Evolutionary conservation across 2,888 invertebrate species (phyloP).

Genomic region (Alcis repandata): DNA sequence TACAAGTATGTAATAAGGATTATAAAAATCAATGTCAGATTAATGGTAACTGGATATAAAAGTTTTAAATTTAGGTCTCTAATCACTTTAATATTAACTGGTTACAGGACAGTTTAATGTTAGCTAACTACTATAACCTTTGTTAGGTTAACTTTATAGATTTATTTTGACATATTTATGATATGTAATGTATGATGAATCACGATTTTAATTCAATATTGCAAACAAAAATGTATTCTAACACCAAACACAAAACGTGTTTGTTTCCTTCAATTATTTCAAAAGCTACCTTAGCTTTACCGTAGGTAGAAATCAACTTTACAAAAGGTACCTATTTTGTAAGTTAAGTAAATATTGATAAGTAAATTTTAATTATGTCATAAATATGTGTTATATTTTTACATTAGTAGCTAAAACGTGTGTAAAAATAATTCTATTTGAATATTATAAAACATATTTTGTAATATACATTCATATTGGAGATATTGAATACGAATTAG

Average conservation of each 20-base stretch:
- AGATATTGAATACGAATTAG: neutral
- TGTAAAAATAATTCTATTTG: neutral
- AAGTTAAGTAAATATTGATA: neutral
- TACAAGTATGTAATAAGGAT: neutral
- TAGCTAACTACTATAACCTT: too few species aligned
- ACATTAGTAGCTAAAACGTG: neutral
- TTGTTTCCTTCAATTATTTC: neutral
- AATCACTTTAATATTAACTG: too few species aligned
- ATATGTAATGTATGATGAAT: too few species aligned
- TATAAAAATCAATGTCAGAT: neutral
- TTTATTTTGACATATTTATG: too few species aligned
- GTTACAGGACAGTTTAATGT: too few species aligned
- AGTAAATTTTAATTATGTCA: neutral
- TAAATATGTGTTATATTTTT: conserved; percentile 1
- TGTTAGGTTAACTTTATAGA: too few species aligned
- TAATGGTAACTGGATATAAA: too few species aligned
- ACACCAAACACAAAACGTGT: neutral
- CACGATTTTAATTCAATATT: neutral
- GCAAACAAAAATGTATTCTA: neutral
- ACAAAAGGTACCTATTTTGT: neutral
- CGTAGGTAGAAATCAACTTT: too few species aligned
- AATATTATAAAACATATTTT: conserved; percentile 26
- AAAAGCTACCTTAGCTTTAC: neutral
- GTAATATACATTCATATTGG: neutral
- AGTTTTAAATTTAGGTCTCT: too few species aligned